A percentile compares a stretch with the other conserved stretches of the same genome.
These are phyloP conservation scores for Ectemnius cavifrons DNA, from an alignment of 2,888 invertebrate species.

Conservation along the genomic window DNA sequence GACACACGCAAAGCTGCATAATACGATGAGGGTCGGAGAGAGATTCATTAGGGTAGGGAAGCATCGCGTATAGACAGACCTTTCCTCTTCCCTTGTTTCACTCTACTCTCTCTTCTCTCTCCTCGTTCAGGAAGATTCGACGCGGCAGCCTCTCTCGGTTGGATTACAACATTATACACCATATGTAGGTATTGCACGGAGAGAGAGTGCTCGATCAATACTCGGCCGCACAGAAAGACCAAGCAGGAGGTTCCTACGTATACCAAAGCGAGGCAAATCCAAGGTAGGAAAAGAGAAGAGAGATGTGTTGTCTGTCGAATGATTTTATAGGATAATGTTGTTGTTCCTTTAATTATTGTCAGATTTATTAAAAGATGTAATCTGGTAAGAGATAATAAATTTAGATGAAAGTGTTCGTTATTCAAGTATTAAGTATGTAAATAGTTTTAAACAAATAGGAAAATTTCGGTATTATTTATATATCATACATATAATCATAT, in stretches of 20 bases:
- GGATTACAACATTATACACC: conserved; percentile 35
- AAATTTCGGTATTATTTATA: too few relatives aligned
- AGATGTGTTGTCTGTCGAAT: neutral
- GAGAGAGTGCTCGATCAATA: conserved; percentile 50
- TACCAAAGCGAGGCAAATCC: neutral
- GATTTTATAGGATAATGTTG: too few relatives aligned
- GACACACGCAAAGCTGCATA: too few relatives aligned
- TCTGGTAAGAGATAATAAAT: too few relatives aligned
- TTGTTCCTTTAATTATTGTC: too few relatives aligned
- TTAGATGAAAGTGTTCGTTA: too few relatives aligned
- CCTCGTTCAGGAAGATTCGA: conserved; percentile 16
- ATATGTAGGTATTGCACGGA: conserved; percentile 40
- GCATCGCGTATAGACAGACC: neutral
- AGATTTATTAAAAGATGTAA: too few relatives aligned
- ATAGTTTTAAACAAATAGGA: too few relatives aligned
- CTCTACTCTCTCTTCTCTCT: conserved; percentile 1
- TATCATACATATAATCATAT: too few relatives aligned
- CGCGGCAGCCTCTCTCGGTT: conserved; percentile 10
- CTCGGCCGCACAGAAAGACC: conserved; percentile 34
- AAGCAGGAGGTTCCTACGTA: conserved; percentile 25
- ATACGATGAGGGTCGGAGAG: too few relatives aligned
- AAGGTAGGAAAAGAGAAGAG: too few relatives aligned
- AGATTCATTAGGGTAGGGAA: conserved; percentile 1
- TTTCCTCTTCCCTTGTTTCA: neutral
- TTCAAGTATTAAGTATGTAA: too few relatives aligned